Conservation (phyloP, 2,797 vertebrate species). For the Sphenopsis melanotis region DNA sequence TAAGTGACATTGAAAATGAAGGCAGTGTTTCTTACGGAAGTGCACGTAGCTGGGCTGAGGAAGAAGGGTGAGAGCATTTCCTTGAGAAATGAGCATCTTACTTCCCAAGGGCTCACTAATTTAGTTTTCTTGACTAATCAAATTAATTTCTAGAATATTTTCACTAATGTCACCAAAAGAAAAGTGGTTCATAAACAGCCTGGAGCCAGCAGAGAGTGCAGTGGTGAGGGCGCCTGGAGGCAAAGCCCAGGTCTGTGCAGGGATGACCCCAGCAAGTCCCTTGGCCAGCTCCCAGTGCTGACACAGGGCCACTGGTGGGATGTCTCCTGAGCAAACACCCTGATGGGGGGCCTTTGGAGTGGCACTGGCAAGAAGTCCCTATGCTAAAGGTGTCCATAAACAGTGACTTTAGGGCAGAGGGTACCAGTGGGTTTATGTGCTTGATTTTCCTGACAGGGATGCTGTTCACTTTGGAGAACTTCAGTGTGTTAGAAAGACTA, state of each 20-base stretch:
- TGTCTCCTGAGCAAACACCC: neutral
- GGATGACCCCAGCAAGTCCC: neutral
- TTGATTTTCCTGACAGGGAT: neutral
- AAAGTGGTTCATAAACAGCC: neutral
- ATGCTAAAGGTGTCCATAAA: rapidly evolving
- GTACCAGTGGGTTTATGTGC: neutral
- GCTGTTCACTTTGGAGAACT: neutral
- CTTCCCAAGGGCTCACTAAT: neutral
- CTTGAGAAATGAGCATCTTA: neutral
- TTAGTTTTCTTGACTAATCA: neutral
- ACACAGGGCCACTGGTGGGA: neutral
- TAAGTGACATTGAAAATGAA: neutral
- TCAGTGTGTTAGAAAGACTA: neutral
- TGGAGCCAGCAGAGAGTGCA: neutral
- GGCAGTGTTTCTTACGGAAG: neutral
- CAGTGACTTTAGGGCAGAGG: neutral
- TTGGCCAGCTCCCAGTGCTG: neutral
- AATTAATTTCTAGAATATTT: neutral
- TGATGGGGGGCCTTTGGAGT: rapidly evolving
- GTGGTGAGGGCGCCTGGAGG: rapidly evolving
- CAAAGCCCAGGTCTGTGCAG: neutral
- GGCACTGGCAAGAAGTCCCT: rapidly evolving
- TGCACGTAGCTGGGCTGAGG: rapidly evolving
- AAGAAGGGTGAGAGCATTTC: neutral
- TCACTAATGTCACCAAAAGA: neutral